Evolutionary conservation across 2,113 vertebrate species (phyloP).

Genomic region (Anser cygnoides): DNA sequence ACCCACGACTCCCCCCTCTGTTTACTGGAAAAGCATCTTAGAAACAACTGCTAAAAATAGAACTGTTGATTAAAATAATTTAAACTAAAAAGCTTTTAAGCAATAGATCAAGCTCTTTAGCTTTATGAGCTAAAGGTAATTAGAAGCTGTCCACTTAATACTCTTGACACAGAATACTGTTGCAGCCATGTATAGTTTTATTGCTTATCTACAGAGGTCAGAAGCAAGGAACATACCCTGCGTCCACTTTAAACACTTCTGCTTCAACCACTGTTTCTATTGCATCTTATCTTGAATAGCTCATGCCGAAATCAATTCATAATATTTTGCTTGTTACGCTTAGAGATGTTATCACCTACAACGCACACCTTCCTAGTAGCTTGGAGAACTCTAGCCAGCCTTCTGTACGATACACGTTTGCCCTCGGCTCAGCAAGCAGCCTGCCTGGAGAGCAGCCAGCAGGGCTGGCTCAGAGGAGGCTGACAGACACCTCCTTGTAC

Average conservation of each 20-base stretch:
- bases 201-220: slow-evolving; percentile 62
- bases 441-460: slow-evolving; percentile 58
- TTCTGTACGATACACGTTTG: slow-evolving; percentile 27
- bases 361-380: slow-evolving; percentile 54
- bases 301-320: slow-evolving; percentile 61
- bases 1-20: not conserved
- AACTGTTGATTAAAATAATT: slow-evolving; percentile 62
- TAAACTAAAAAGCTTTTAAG: slow-evolving; percentile 55
- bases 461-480: not conserved
- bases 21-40: slow-evolving; percentile 44
- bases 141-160: slow-evolving; percentile 66
- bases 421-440: slow-evolving; percentile 31
- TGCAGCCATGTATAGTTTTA: slow-evolving; percentile 53
- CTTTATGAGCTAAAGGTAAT: slow-evolving; percentile 58
- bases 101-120: slow-evolving; percentile 49
- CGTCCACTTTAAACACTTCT: slow-evolving; percentile 50
- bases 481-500: slow-evolving; percentile 33
- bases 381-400: slow-evolving; percentile 30
- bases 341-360: slow-evolving; percentile 46
- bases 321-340: slow-evolving; percentile 68
- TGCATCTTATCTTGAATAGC: slow-evolving; percentile 68
- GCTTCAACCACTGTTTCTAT: slow-evolving; percentile 30
- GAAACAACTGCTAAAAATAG: slow-evolving; percentile 52
- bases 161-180: slow-evolving; percentile 20
- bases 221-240: slow-evolving; percentile 42